Evolutionary conservation across 2,888 invertebrate genomes (phyloP).

Genomic region (Syritta pipiens): DNA sequence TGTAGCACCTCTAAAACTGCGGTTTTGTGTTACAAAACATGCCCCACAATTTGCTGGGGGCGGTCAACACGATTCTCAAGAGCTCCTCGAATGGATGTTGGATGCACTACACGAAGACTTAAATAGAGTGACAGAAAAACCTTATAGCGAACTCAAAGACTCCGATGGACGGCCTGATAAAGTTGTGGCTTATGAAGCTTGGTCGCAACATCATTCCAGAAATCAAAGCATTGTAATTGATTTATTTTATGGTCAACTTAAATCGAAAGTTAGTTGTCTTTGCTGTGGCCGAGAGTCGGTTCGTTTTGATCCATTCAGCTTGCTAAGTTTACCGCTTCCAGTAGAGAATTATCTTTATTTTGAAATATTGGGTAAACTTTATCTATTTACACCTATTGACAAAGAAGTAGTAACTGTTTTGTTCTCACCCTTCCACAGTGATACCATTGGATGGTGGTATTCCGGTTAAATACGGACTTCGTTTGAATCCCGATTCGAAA

Average conservation of each 20-base stretch:
- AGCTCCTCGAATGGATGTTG: constrained; percentile 93
- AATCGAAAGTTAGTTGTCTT: constrained; percentile 90
- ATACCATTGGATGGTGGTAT: constrained; percentile 89
- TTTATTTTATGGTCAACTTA: constrained; percentile 94
- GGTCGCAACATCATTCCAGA: constrained; percentile 89
- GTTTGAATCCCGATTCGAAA: constrained; percentile 90
- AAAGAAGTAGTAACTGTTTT: not conserved
- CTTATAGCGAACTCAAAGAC: constrained; percentile 87
- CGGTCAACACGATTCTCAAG: constrained; percentile 96
- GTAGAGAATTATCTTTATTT: constrained; percentile 91
- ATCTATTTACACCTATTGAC: not conserved
- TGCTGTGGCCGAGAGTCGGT: constrained; percentile 91
- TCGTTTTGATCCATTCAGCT: constrained; percentile 95
- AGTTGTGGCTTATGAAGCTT: constrained; percentile 86
- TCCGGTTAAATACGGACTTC: constrained; percentile 91
- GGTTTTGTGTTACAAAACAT: constrained; percentile 91
- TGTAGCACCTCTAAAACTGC: constrained; percentile 91
- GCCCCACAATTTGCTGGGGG: constrained; percentile 92
- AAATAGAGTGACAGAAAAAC: constrained; percentile 87
- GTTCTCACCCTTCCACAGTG: constrained; percentile 79
- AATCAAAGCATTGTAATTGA: constrained; percentile 94
- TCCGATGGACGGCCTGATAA: constrained; percentile 89
- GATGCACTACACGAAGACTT: constrained; percentile 96
- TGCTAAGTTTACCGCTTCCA: constrained; percentile 92
- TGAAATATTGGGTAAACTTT: constrained; percentile 85